Evolutionary conservation across 2,888 invertebrate genomes (phyloP).

Genomic region (Stramonita haemastoma): DNA sequence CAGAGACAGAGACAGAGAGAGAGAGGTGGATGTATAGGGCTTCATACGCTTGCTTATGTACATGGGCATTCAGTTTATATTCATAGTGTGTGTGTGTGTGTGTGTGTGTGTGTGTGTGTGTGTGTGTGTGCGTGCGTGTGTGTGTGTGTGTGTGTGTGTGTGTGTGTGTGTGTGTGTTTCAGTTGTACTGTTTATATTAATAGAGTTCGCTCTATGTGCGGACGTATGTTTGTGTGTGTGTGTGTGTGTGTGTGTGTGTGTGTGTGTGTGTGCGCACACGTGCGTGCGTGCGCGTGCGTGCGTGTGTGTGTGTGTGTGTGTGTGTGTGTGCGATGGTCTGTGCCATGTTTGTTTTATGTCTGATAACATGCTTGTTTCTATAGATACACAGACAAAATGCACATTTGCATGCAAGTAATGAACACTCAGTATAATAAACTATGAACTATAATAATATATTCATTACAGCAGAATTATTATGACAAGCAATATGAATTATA

Average conservation of each 20-base stretch:
- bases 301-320: not conserved
- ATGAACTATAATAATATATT: too few species aligned
- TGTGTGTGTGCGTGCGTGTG: not conserved
- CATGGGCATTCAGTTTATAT: not conserved
- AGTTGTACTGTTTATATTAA: not conserved
- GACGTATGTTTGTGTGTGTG: not conserved
- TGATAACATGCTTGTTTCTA: not conserved
- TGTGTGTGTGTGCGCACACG: not conserved
- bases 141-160: not conserved
- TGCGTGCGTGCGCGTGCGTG: not conserved
- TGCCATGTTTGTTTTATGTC: not conserved
- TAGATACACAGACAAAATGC: not conserved
- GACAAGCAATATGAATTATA: too few species aligned
- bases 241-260: slow-evolving; percentile 7
- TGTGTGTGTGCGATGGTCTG: not conserved
- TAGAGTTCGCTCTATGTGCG: not conserved
- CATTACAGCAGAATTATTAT: too few species aligned
- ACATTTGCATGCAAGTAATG: not conserved
- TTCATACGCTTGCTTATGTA: not conserved
- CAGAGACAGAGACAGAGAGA: too few species aligned
- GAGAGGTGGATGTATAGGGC: not conserved
- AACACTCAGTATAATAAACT: too few species aligned
- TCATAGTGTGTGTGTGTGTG: not conserved
- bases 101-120: not conserved
- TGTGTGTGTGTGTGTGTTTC: not conserved